Percentiles rank a stretch among this genome's conserved stretches.
Evolutionary conservation across 1,140 invertebrate genomes (phyloP).

Genomic region (Steinernema feltiae): DNA sequence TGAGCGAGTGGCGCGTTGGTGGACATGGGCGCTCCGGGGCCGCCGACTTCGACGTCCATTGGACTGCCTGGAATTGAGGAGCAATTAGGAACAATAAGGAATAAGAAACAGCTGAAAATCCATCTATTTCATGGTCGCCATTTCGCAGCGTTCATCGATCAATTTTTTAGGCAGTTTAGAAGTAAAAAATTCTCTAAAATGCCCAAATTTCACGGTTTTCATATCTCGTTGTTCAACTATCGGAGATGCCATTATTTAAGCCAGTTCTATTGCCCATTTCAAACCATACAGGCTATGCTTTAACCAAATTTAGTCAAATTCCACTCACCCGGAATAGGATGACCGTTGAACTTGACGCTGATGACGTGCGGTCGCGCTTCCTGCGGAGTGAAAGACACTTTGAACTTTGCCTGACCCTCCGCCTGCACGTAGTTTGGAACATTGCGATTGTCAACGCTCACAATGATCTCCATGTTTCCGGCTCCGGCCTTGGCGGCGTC

Average conservation of each 20-base stretch:
- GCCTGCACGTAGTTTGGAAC: constrained; percentile 96
- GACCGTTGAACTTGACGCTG: constrained; percentile 90
- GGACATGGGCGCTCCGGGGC: constrained; percentile 65
- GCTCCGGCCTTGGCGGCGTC: constrained; percentile 62
- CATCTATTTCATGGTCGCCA: too few relatives aligned
- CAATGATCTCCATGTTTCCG: constrained; percentile 77
- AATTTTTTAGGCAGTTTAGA: too few relatives aligned
- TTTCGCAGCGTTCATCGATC: too few relatives aligned
- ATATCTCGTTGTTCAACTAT: too few relatives aligned
- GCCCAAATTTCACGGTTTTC: too few relatives aligned
- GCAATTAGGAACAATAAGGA: too few relatives aligned
- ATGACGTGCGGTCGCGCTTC: constrained; percentile 68
- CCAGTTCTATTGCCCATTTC: too few relatives aligned
- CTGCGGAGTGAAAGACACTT: constrained; percentile 91
- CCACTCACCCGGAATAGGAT: constrained; percentile 74
- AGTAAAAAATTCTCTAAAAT: too few relatives aligned
- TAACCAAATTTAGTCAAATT: too few relatives aligned
- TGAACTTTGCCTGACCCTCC: constrained; percentile 88
- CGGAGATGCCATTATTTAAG: too few relatives aligned
- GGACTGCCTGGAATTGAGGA: constrained; percentile 53
- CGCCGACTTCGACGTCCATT: constrained; percentile 64
- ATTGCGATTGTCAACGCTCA: constrained; percentile 90
- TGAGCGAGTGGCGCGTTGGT: constrained; percentile 64
- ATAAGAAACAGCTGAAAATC: neutral
- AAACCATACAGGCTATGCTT: too few relatives aligned